Base-by-base conservation (phyloP, 2,888 invertebrate species). In the Drosophila multiciliata region DNA sequence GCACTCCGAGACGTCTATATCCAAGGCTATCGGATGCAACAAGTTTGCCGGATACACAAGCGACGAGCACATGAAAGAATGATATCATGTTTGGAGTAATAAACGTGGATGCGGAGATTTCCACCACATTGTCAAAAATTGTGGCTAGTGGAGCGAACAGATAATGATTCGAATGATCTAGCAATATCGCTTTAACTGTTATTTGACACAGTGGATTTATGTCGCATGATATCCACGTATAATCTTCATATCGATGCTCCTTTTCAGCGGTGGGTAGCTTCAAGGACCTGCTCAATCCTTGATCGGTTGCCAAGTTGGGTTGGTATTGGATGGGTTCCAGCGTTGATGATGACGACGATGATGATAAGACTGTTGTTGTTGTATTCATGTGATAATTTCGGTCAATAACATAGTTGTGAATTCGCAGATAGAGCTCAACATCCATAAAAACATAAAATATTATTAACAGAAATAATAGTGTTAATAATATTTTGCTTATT, bases 61-160 rank as follows among this genome's bases (percentile, higher is more conserved):
- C 97, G 1, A 97, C 94, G 23, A 96, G 94, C 3, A 98, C 96
- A 89, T 98, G 97, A 60, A 95, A 96, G 80, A 95, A 94, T 42
- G 97, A 97, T 84, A 98, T 97, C 94, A 96, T 95, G 92, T 98
- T 97, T 0, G 98, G 97, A 1, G 97, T 97, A 70, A 98, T 94
- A 59, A 95, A 94, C 2, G 93, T 87, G 54, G 93, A 94, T 8
- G 94, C 93, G 0, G 96, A 96, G 81, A 97, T 95, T 2, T 95
- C 94, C 29, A 96, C 92, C 8, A 95, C 92, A 83, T 95, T 92
- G 90, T 97, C 97, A 38, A 96, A 93, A 29, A 97, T 93, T 6
- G 96, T 95, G n/a, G 97, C 96, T 52, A 96, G 91, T 0, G 98
- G 98, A 1, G 96, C 96, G 87, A 97, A 96, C 26, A 98, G 93